Conservation (phyloP, 2,113 vertebrate species). For the Corythoichthys haematopterus region DNA sequence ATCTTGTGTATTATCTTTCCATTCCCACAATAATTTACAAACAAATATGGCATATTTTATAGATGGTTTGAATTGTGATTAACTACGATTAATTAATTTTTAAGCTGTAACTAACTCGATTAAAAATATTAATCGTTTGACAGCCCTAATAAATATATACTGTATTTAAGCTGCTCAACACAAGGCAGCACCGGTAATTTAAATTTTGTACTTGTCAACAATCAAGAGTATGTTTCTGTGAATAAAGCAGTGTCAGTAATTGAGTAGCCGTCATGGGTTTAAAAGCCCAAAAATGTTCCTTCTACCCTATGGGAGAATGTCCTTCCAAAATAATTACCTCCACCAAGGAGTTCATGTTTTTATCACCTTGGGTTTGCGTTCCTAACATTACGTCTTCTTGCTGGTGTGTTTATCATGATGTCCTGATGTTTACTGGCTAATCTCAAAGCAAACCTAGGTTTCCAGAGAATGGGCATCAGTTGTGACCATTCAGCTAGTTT, state of each 20-base stretch:
- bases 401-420: background rate
- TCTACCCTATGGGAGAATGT: background rate
- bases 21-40: too few relatives aligned
- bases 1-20: too few relatives aligned
- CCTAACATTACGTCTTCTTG: background rate
- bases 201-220: background rate
- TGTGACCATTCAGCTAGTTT: too few relatives aligned
- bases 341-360: background rate
- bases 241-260: background rate
- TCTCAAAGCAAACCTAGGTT: background rate
- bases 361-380: slow-evolving; percentile 1
- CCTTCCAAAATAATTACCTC: slow-evolving; percentile 8
- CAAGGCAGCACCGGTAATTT: background rate
- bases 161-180: background rate
- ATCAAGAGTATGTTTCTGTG: background rate
- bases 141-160: too few relatives aligned
- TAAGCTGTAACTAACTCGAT: too few relatives aligned
- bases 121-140: too few relatives aligned
- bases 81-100: too few relatives aligned
- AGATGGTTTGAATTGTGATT: too few relatives aligned
- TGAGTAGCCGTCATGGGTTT: background rate
- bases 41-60: too few relatives aligned
- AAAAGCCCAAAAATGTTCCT: background rate
- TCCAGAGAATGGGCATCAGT: background rate
- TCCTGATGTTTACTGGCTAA: background rate